These are phyloP conservation scores for Puffinus mauretanicus DNA, from an alignment of 2,113 vertebrate genomes.

Conservation along the genomic window DNA sequence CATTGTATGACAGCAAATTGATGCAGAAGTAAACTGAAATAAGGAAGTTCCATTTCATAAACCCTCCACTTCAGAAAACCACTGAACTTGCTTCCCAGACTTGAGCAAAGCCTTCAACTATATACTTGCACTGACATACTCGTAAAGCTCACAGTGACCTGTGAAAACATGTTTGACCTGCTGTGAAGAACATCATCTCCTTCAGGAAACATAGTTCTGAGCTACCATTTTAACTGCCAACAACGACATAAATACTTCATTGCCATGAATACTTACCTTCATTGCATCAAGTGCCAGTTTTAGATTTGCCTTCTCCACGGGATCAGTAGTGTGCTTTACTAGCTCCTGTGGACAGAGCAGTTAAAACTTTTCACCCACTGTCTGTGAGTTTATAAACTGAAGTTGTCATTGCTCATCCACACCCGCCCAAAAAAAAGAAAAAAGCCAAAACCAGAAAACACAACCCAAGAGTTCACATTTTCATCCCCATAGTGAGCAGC, in stretches of 20 bases:
- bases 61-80: background rate
- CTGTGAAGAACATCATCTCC: background rate
- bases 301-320: slow-evolving; percentile 86
- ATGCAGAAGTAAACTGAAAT: background rate
- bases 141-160: background rate
- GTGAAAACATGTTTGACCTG: background rate
- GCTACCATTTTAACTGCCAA: background rate
- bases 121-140: background rate
- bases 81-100: background rate
- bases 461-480: background rate
- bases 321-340: slow-evolving; percentile 91
- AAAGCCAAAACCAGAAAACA: background rate
- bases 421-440: background rate
- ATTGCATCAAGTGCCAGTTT: slow-evolving; percentile 91
- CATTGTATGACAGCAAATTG: background rate
- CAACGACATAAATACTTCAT: background rate
- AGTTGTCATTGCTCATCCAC: background rate
- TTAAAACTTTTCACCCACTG: background rate
- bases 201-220: background rate
- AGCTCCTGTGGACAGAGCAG: slow-evolving; percentile 80
- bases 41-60: background rate
- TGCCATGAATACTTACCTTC: slow-evolving; percentile 80
- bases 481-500: background rate
- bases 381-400: background rate
- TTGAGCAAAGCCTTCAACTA: background rate